A percentile compares a stretch with the other conserved stretches of the same genome.
These are phyloP conservation scores for Xyrauchen texanus DNA, from an alignment of 2,113 vertebrate genomes.

Conservation along the genomic window DNA sequence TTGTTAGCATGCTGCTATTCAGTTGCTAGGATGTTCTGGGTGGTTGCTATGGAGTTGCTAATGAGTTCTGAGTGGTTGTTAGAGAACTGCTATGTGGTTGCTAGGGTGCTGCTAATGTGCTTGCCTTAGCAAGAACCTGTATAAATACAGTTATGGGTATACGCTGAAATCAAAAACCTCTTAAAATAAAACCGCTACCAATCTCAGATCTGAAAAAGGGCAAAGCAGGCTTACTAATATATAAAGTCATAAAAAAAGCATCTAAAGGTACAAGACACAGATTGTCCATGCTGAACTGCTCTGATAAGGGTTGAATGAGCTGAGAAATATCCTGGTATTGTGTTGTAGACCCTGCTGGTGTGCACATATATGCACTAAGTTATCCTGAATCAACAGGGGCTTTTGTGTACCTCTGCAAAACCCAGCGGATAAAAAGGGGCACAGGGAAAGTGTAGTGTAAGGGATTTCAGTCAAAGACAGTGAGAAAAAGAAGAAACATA, in stretches of 20 bases:
- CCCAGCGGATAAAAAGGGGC: slow-evolving; percentile 52
- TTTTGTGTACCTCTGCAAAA: slow-evolving; percentile 61
- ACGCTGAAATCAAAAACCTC: too few species aligned
- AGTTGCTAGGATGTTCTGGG: too few species aligned
- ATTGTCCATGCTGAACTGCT: not conserved
- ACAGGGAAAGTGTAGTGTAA: not conserved
- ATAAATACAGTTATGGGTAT: too few species aligned
- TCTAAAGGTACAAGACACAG: not conserved
- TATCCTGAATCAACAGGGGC: slow-evolving; percentile 26
- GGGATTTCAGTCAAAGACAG: slow-evolving; percentile 21
- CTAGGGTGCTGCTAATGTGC: too few species aligned
- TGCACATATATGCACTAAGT: slow-evolving; percentile 7
- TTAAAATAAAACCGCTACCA: not conserved
- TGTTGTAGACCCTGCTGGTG: not conserved
- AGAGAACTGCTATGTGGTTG: too few species aligned
- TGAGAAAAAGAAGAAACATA: not conserved
- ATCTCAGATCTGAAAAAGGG: not conserved
- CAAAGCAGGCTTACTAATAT: not conserved
- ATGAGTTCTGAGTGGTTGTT: too few species aligned
- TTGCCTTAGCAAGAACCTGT: too few species aligned
- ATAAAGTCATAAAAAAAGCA: not conserved
- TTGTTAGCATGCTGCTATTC: too few species aligned
- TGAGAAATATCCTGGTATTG: slow-evolving; percentile 32
- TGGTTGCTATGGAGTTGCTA: too few species aligned
- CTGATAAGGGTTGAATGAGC: slow-evolving; percentile 23